Base-by-base conservation (phyloP, 2,797 vertebrate species). In the Sebastes itinus region DNA sequence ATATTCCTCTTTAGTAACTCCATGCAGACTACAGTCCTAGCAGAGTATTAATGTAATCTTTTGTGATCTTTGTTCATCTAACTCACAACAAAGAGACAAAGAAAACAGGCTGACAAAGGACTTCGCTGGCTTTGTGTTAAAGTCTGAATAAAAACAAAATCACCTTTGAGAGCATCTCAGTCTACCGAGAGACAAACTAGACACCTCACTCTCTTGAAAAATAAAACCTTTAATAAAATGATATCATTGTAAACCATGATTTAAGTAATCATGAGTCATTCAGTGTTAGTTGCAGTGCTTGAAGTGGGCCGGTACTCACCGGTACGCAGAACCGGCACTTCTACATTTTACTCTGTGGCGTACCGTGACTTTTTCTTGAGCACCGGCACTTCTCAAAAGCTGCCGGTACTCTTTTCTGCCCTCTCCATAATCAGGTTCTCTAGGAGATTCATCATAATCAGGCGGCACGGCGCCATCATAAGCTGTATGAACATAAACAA, bases 31-130 rank as follows among this genome's bases (percentile, higher is more conserved):
- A 7, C 28, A 72, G 67, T 63, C 27, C 33, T 4, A 11, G 49
- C 38, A 73, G 27, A 58, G 59, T 67, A 27, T 86, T 73, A 83
- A 58, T 6, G 8, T 81, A 60, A 88, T 82, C 69, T 73, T 60
- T 27, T 27, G 12, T 63, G 35, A 42, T 71, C 11, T 81, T 74
- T 70, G 33, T 49, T 78, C 12, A 33, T 49, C 9, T 18, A 5
- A 6, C 22, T 54, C 20, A 54, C 49, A 11, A 54, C 20, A 32
- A 11, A 12, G 14, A 27, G 7, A 25, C 12, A 49, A 52, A 71
- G 30, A 20, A 14, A 52, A 2, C 38, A 25, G 16, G 4, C 4
- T 33, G 33, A 72, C 12, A 22, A 28, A 28, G 22, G 23, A 46
- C n/a, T 13, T 71, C 20, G 5, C 23, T 38, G 52, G 12, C 11